A percentile compares a stretch with the other conserved stretches of the same genome.
These are phyloP conservation scores for Astropecten irregularis DNA, from an alignment of 53 echinoderm and acorn worm species.

Conservation along the genomic window DNA sequence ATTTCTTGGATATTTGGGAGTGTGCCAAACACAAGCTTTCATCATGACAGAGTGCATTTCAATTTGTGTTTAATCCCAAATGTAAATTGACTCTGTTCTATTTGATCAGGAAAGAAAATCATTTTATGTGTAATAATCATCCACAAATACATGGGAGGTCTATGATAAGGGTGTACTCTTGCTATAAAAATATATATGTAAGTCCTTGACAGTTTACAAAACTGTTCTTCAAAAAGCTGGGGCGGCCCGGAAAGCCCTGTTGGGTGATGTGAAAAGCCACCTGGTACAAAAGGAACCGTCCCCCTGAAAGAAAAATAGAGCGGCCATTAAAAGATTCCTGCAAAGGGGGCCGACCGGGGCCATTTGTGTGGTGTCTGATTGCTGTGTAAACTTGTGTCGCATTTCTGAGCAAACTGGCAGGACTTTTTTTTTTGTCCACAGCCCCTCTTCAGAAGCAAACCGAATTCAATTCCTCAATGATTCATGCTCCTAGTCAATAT, in stretches of 20 bases:
- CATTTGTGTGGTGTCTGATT: slow-evolving; percentile 61
- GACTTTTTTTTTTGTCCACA: neutral
- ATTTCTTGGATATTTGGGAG: too few species aligned
- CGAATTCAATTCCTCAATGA: slow-evolving; percentile 35
- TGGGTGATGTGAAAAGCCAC: slow-evolving; percentile 1
- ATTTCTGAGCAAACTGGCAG: slow-evolving; percentile 34
- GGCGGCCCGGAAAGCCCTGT: neutral
- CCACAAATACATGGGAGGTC: too few species aligned
- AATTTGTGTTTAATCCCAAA: too few species aligned
- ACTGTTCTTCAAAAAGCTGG: neutral
- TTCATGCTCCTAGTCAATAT: slow-evolving; percentile 23
- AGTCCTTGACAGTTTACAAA: slow-evolving; percentile 25
- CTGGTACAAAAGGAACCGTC: slow-evolving; percentile 28
- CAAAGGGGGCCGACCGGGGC: slow-evolving; percentile 18
- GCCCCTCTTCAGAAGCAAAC: neutral
- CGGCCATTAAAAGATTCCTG: slow-evolving; percentile 43
- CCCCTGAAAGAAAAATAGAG: slow-evolving; percentile 31
- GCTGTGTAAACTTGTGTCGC: slow-evolving; percentile 38
- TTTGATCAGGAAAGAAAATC: too few species aligned
- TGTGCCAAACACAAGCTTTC: too few species aligned
- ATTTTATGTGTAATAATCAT: too few species aligned
- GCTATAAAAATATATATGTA: neutral
- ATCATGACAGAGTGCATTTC: too few species aligned
- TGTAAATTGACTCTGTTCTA: too few species aligned
- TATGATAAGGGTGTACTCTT: too few species aligned